A percentile compares a stretch with the other conserved stretches of the same genome.
Evolutionary conservation across 2,113 vertebrate genomes (phyloP).

Genomic region (Chlamydotis undulata): DNA sequence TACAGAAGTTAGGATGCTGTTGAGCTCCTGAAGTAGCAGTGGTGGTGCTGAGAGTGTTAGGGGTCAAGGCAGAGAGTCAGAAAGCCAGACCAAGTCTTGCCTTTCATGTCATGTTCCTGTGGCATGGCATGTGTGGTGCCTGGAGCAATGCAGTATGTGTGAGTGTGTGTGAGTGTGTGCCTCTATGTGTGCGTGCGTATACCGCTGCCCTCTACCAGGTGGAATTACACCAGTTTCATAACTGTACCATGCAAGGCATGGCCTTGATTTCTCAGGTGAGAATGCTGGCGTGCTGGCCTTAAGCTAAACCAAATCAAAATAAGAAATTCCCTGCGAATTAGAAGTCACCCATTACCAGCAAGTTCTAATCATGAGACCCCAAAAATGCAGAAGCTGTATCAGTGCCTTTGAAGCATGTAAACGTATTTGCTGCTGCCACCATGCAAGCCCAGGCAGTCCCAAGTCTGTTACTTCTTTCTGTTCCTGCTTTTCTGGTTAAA

Average conservation of each 20-base stretch:
- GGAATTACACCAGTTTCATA: background rate
- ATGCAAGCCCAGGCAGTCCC: conserved; percentile 56
- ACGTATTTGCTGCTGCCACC: conserved; percentile 34
- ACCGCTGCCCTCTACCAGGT: background rate
- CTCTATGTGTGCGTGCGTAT: rapidly evolving
- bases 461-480: conserved; percentile 51
- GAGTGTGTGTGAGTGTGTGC: background rate
- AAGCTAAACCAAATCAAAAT: background rate
- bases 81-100: background rate
- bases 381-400: conserved; percentile 9
- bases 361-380: background rate
- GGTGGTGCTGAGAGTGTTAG: background rate
- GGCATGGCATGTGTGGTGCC: background rate
- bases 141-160: background rate
- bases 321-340: background rate
- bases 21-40: background rate
- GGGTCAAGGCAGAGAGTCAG: background rate
- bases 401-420: conserved; percentile 50
- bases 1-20: background rate
- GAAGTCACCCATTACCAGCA: background rate
- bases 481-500: conserved; percentile 70
- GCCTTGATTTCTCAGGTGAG: background rate
- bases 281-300: background rate
- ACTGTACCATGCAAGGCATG: background rate
- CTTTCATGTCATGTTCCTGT: background rate